Base-by-base conservation (phyloP, 2,797 vertebrate species). In the Macropus fuliginosus region DNA sequence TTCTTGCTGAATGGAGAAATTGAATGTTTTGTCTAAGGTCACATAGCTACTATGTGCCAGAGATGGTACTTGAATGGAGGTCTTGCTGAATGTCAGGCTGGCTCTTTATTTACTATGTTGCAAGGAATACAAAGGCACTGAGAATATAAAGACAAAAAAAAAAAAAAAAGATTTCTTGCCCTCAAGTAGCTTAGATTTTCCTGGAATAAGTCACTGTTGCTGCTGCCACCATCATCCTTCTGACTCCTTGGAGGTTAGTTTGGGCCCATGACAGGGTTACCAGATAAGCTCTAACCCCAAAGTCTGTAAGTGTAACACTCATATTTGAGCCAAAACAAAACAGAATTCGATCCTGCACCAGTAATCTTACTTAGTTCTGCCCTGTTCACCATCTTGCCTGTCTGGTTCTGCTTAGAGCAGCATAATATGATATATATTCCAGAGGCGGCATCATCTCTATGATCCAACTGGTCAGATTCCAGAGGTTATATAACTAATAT, bases 381-480 rank as follows among this genome's bases (percentile, higher is more conserved):
- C 29, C 93, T 62, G 96, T 92, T 96, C 96, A 92, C 92, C 56
- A 74, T 96, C 96, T 96, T 93, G 94, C 92, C 92, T 94, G 95
- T 92, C 92, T 96, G 95, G 55, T 97, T 97, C 96, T 94, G 94
- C 95, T 89, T 56, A 96, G 92, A 90, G 55, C 91, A 95, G 92
- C 50, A 81, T 95, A 98, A 94, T 4, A 12, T 96, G 91, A 97
- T 97, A 94, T 56, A 62, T 94, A 96, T 97, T 96, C 94, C 93
- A 95, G 97, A 97, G 93, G 92, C 11, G 34, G 92, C 94, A 89
- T 74, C 91, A 54, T 97, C 91, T 96, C 92, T 4, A 91, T 95
- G 87, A 81, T 91, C 91, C 50, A 21, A 34, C 56, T 93, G 57
- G 95, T 93, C 74, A 55, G 90, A 55, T 91, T 55, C 90, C 90